These are phyloP conservation scores for Rhinolophus ferrumequinum DNA, from an alignment of 2,113 vertebrate species.

Conservation along the genomic window DNA sequence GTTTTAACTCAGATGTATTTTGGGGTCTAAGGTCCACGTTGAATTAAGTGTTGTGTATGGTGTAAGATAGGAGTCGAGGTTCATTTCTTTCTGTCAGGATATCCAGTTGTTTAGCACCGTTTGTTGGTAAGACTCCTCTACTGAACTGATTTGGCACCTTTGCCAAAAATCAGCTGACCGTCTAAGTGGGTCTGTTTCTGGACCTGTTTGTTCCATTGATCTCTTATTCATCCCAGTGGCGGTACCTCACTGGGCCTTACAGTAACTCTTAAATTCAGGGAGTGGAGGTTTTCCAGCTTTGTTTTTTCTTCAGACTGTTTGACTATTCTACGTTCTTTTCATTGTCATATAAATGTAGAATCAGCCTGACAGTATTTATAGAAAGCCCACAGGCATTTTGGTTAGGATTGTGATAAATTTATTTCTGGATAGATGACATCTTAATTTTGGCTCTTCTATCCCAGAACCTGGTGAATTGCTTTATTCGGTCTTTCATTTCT, in stretches of 20 bases:
- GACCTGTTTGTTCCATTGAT: not conserved
- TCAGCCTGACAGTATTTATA: not conserved
- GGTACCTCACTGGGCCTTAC: rapidly evolving
- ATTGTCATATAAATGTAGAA: not conserved
- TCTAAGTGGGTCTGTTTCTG: not conserved
- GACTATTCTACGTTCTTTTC: not conserved
- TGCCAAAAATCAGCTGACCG: not conserved
- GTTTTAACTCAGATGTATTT: not conserved
- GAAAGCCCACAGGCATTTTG: not conserved
- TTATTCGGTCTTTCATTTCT: too few relatives aligned
- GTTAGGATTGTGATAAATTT: not conserved
- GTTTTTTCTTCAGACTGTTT: not conserved
- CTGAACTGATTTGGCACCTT: not conserved
- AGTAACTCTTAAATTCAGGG: not conserved
- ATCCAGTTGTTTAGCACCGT: not conserved
- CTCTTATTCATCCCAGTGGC: not conserved
- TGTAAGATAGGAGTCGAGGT: not conserved
- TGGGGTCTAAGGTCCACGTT: not conserved
- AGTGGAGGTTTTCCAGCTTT: not conserved
- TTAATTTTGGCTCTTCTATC: not conserved
- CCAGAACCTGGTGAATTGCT: not conserved
- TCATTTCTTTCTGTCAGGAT: rapidly evolving
- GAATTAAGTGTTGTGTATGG: not conserved
- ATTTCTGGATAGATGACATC: not conserved
- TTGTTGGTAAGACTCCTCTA: not conserved